Evolutionary conservation across 1,140 invertebrate genomes (phyloP).

Genomic region (Saccostrea cuccullata): DNA sequence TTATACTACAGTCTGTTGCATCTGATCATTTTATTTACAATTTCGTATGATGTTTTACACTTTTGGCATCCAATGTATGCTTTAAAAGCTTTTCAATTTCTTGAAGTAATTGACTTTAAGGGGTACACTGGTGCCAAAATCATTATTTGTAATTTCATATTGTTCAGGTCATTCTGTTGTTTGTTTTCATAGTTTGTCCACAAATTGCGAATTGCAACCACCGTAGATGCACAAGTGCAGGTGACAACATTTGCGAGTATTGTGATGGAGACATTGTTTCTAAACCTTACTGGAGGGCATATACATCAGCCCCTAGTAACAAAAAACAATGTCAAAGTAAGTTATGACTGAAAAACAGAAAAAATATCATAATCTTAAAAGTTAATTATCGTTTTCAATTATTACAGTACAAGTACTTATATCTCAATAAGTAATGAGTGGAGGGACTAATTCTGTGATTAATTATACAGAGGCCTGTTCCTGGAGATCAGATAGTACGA

Average conservation of each 20-base stretch:
- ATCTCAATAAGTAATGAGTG: no score
- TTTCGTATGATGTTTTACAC: neutral
- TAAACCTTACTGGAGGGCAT: conserved; percentile 47
- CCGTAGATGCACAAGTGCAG: conserved; percentile 13
- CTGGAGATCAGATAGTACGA: conserved; percentile 58
- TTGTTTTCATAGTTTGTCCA: conserved; percentile 44
- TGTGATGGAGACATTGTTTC: conserved; percentile 50
- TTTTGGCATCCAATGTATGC: no score
- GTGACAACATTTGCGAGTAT: conserved; percentile 47
- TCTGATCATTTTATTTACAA: neutral
- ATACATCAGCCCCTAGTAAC: conserved; percentile 34
- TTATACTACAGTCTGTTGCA: neutral
- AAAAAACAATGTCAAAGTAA: conserved; percentile 49
- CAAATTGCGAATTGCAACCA: conserved; percentile 45
- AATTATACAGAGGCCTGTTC: conserved; percentile 60
- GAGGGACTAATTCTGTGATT: no score
- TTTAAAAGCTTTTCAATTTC: no score
- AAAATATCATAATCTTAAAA: no score
- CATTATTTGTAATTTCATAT: no score
- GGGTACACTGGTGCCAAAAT: no score
- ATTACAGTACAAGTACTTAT: no score
- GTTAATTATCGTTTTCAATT: no score
- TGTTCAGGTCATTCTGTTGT: neutral
- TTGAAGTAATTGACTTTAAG: no score
- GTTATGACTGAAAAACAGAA: neutral